Percentiles rank a stretch among this genome's conserved stretches.
These are phyloP conservation scores for Artibeus jamaicensis DNA, from an alignment of 2,797 vertebrate species.

Conservation along the genomic window DNA sequence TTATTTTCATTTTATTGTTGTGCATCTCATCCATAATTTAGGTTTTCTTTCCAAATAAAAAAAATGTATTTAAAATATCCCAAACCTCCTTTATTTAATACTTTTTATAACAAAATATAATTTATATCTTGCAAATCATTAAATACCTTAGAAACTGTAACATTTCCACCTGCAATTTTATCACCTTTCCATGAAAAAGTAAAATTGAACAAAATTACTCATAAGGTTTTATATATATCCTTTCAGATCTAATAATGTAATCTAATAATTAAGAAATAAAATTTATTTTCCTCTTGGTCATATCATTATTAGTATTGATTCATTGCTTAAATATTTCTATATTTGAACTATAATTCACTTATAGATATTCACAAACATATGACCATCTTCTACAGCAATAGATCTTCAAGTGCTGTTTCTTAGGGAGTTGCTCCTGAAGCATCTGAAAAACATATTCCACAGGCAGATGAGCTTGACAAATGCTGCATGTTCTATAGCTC, in stretches of 20 bases:
- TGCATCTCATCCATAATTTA: not conserved
- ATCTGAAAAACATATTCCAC: not conserved
- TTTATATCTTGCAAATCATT: not conserved
- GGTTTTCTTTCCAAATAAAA: not conserved
- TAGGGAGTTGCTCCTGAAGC: not conserved
- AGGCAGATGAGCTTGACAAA: not conserved
- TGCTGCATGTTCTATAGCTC: not conserved
- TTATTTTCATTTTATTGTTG: not conserved
- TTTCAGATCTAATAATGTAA: not conserved
- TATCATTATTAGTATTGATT: not conserved
- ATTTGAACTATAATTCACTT: not conserved
- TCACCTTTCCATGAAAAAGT: not conserved
- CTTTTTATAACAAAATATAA: not conserved
- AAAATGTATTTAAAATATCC: not conserved
- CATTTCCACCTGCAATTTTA: not conserved
- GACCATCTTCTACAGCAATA: not conserved
- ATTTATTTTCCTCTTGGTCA: not conserved
- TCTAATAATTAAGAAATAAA: constrained; percentile 1
- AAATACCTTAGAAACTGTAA: not conserved
- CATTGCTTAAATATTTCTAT: not conserved
- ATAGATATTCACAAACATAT: not conserved
- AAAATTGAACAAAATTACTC: not conserved
- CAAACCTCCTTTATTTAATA: not conserved
- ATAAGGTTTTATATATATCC: not conserved
- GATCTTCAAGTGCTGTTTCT: not conserved